Conservation (phyloP, 2,113 vertebrate species). For the Megaleporinus macrocephalus region DNA sequence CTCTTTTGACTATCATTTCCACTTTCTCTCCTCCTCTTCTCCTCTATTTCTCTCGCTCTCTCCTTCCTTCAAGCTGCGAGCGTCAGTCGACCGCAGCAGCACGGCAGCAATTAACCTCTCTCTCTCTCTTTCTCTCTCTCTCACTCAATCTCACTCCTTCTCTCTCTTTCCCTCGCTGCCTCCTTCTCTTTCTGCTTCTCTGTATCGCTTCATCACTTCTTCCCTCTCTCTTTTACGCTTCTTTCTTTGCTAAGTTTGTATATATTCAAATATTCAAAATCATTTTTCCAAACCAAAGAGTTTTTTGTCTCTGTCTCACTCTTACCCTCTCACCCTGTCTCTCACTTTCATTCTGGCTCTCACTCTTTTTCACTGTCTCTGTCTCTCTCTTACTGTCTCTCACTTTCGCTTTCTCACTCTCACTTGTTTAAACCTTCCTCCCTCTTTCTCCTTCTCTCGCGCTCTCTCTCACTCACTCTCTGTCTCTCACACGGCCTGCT, state of each 20-base stretch:
- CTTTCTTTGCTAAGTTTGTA: neutral
- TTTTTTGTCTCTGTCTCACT: neutral
- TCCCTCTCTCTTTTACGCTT: neutral
- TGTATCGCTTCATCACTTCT: neutral
- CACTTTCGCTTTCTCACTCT: neutral
- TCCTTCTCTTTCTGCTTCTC: neutral
- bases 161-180: neutral
- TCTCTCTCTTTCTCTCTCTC: neutral
- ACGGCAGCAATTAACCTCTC: neutral
- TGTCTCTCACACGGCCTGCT: neutral
- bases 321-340: neutral
- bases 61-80: slow-evolving; percentile 14
- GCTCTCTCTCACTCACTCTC: neutral
- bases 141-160: neutral
- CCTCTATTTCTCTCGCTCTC: neutral
- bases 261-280: too few species aligned
- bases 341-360: slow-evolving; percentile 7
- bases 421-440: neutral
- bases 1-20: neutral
- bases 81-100: slow-evolving; percentile 30
- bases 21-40: slow-evolving; percentile 1
- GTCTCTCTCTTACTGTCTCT: neutral
- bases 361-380: neutral
- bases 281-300: too few species aligned
- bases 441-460: neutral